These are phyloP conservation scores for Leptopilina syphax DNA, from an alignment of 2,888 invertebrate genomes.

Conservation along the genomic window DNA sequence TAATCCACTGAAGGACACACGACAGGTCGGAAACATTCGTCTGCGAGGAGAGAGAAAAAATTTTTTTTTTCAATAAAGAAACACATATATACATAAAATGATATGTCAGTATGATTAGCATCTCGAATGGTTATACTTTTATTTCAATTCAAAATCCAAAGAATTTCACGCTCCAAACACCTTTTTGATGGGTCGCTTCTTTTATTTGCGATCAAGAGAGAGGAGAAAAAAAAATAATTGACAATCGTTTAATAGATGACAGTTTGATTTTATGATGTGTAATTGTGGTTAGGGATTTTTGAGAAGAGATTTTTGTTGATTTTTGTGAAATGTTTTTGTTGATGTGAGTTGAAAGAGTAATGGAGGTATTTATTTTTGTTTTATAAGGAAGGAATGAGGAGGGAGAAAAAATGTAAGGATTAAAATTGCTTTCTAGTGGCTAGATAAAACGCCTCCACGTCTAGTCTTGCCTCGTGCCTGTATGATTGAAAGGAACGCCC, in stretches of 20 bases:
- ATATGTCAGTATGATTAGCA: slow-evolving; percentile 23
- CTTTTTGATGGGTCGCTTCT: no score
- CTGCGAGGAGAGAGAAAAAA: slow-evolving; percentile 78
- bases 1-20: slow-evolving; percentile 93
- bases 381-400: background rate
- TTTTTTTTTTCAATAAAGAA: background rate
- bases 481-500: slow-evolving; percentile 58
- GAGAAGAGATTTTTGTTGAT: background rate
- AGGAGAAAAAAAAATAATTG: background rate
- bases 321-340: background rate
- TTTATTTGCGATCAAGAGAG: no score
- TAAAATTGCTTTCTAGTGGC: slow-evolving; percentile 41
- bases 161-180: slow-evolving; percentile 4
- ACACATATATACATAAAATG: slow-evolving; percentile 24
- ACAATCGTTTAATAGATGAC: background rate
- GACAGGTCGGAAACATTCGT: slow-evolving; percentile 98
- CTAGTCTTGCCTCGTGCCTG: slow-evolving; percentile 36
- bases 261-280: no score
- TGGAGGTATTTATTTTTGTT: slow-evolving; percentile 7
- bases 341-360: slow-evolving; percentile 7
- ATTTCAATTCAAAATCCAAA: slow-evolving; percentile 20
- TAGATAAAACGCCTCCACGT: slow-evolving; percentile 40
- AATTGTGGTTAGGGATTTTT: background rate
- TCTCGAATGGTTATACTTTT: background rate
- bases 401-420: background rate